Evolutionary conservation across 2,797 vertebrate species (phyloP).

Genomic region (Pipistrellus nathusii): DNA sequence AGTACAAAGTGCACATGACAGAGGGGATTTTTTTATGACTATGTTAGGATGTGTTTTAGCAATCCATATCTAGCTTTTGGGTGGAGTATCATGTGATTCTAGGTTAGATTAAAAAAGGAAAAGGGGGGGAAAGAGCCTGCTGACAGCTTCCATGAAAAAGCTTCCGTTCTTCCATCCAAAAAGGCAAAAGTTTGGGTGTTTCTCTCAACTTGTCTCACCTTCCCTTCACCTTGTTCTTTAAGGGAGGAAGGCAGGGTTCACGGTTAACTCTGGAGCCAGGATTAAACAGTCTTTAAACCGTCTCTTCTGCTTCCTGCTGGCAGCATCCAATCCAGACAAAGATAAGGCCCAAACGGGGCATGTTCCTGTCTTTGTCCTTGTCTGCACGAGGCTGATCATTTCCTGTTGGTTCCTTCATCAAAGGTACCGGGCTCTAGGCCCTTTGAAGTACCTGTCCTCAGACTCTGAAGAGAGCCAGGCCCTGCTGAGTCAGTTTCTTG

Average conservation of each 20-base stretch:
- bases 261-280: not conserved
- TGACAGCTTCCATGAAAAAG: conserved; percentile 59
- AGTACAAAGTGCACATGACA: conserved; percentile 72
- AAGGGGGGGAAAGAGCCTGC: not conserved
- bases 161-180: conserved; percentile 24
- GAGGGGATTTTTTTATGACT: conserved; percentile 68
- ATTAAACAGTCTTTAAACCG: conserved; percentile 64
- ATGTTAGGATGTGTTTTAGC: conserved; percentile 79
- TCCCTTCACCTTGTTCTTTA: conserved; percentile 59
- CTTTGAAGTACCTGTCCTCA: conserved; percentile 65
- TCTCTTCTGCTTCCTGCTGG: conserved; percentile 53
- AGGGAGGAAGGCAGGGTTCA: conserved; percentile 32
- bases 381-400: conserved; percentile 73
- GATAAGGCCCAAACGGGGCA: conserved; percentile 42
- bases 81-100: conserved; percentile 54
- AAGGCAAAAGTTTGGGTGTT: conserved; percentile 68
- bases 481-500: conserved; percentile 46
- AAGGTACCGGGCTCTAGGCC: conserved; percentile 53
- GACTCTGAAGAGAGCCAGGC: conserved; percentile 56
- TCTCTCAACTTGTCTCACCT: conserved; percentile 69
- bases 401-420: conserved; percentile 79
- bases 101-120: conserved; percentile 66
- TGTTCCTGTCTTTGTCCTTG: conserved; percentile 73
- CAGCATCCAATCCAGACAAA: conserved; percentile 13
- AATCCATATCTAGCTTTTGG: conserved; percentile 70